A percentile compares a stretch with the other conserved stretches of the same genome.
Conservation (phyloP, 1,140 invertebrate species). For the Aphis craccivora region DNA sequence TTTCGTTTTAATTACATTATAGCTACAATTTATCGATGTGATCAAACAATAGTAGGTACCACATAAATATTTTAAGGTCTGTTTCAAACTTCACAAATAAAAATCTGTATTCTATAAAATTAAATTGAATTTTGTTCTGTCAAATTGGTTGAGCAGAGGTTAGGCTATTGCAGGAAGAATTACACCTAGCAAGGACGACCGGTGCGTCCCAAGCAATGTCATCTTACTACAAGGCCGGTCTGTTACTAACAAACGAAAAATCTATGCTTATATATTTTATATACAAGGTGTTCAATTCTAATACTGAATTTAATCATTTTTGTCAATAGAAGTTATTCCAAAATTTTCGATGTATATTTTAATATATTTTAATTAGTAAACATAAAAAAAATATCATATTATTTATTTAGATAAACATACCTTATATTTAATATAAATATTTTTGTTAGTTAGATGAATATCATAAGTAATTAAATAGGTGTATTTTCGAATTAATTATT, state of each 20-base stretch:
- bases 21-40: neutral
- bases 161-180: slow-evolving; percentile 53
- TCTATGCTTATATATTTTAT: slow-evolving; percentile 37
- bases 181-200: slow-evolving; percentile 50
- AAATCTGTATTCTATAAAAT: neutral
- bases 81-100: neutral
- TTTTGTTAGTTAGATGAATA: neutral
- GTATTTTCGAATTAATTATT: neutral
- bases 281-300: slow-evolving; percentile 45
- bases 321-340: neutral
- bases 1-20: neutral
- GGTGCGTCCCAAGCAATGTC: slow-evolving; percentile 55
- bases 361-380: neutral
- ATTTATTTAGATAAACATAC: neutral
- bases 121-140: slow-evolving; percentile 11
- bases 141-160: slow-evolving; percentile 16
- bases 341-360: neutral
- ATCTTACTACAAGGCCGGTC: slow-evolving; percentile 42
- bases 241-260: slow-evolving; percentile 51
- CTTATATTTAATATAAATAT: neutral
- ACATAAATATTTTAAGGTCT: neutral
- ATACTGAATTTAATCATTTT: neutral
- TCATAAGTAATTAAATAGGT: neutral
- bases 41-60: neutral
- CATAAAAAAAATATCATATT: neutral